phyloP scores from a whole-genome alignment of 2,113 vertebrate species.

The Labeo rohita region DNA sequence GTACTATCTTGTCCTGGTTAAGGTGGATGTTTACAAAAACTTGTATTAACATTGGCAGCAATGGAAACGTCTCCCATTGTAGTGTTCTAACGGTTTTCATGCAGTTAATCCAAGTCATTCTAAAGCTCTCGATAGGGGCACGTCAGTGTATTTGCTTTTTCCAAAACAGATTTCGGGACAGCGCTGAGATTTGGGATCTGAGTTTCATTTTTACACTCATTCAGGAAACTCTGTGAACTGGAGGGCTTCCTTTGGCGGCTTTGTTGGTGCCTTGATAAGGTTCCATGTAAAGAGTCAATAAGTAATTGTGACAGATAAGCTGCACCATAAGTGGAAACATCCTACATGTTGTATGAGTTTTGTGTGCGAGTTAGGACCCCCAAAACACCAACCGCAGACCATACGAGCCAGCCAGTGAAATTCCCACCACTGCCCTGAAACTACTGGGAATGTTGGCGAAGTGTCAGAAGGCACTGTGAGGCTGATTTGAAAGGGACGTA shows the following conservation, averaged over 20 bases:
- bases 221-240: not conserved
- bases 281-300: not conserved
- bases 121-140: not conserved
- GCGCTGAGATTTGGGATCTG: not conserved
- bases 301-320: not conserved
- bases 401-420: not conserved
- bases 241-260: not conserved
- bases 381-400: conserved; percentile 44
- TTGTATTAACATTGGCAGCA: conserved; percentile 34
- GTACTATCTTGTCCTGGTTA: conserved; percentile 28
- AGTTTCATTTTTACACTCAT: not conserved
- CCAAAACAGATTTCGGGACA: conserved; percentile 10
- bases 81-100: not conserved
- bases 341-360: conserved; percentile 61
- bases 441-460: conserved; percentile 8
- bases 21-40: conserved; percentile 43
- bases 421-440: conserved; percentile 30
- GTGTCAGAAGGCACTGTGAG: not conserved
- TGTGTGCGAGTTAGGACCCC: conserved; percentile 60
- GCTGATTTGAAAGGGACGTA: conserved; percentile 21
- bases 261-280: not conserved
- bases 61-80: not conserved
- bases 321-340: conserved; percentile 5
- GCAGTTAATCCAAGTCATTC: not conserved
- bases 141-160: conserved; percentile 11